Evolutionary conservation across 2,113 vertebrate species (phyloP), one percentile per base, ranked within the genome.

Genomic region (Zosterops lateralis): DNA sequence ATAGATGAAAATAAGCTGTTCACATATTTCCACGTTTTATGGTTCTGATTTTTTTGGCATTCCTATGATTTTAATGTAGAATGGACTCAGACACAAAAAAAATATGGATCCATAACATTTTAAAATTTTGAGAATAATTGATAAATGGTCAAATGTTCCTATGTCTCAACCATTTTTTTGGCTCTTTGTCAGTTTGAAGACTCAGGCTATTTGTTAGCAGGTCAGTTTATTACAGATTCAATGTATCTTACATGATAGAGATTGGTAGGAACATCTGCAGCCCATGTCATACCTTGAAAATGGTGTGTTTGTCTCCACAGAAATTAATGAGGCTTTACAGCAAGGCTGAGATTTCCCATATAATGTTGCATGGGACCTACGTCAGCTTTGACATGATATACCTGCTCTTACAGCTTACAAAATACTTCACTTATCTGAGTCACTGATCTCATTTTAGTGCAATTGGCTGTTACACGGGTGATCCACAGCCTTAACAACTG

Each of bases 1-100:
- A 85, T 38, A 81, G 67, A 96, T 77, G 34, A 92, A 96, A 95
- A 86, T 77, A 94, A 91, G 81, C 60, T 95, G 58, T 79, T 88
- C 51, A 51, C 57, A 61, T 94, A 87, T 82, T 92, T 93, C 6
- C 13, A 28, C 0, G 0, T 65, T 77, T 92, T 85, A 86, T 62
- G 45, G 48, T 86, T 86, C 54, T 72, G 75, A 29, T 34, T n/a
- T 68, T 82, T 86, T 83, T 64, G 6, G 18, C 28, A 78, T 75
- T 90, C 66, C 28, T 57, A 2, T 77, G 34, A 58, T 74, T 94
- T 90, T 60, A 80, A 65, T 19, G 15, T 70, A 36, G 34, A 82
- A 28, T 34, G 81, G 62, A 17, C n/a, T 68, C 68, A 51, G 12
- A 76, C 11, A 6, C 10, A 45, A 20, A 45, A 54, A 61, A 40